Base-by-base conservation (phyloP, 2,888 invertebrate species). In the Epistrophe eligans region DNA sequence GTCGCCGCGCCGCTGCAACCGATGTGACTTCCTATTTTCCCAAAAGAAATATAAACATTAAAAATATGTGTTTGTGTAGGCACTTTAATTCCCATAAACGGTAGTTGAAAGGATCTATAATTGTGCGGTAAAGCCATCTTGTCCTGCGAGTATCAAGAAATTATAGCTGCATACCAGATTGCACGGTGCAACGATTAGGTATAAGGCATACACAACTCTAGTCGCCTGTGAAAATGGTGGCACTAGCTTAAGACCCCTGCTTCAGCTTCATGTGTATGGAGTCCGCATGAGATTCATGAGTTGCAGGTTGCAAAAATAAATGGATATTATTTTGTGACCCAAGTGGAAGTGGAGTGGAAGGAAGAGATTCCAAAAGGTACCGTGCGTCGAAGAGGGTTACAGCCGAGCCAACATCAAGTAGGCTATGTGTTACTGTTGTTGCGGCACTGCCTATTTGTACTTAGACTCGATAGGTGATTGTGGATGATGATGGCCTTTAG, bases 401-500 rank as follows among this genome's bases (percentile, higher is more conserved):
- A 24, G 24, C 24, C 24, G n/a, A 66, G 11, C 48, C 48, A 70
- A 45, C 57, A 32, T 60, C 4, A 62, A 62, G 43, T 62, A 15
- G 62, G 40, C 62, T 62, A 62, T 43, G 66, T 66, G 77, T 77
- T 77, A 77, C 80, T 84, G 84, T 71, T 67, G 77, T 70, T 70
- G 67, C 48, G 60, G 71, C 52, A 60, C 76, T 80, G 60, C 71
- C 80, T 80, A 80, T 79, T 84, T 84, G 80, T 81, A 80, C 76
- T 80, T 77, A 58, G 45, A 48, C 76, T 77, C 60, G 80, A 84
- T 74, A 79, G 84, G 70, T 58, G 84, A 84, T 84, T 80, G 81
- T 80, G 76, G 80, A 80, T 80, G 84, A 77, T 84, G 80, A 80
- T 84, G 84, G 84, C 72, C 77, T 84, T 81, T 77, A 77, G 80